Evolutionary conservation across 2,888 invertebrate species (phyloP), one percentile per base, ranked within the genome.

Genomic region (Hoplodrina ambigua): DNA sequence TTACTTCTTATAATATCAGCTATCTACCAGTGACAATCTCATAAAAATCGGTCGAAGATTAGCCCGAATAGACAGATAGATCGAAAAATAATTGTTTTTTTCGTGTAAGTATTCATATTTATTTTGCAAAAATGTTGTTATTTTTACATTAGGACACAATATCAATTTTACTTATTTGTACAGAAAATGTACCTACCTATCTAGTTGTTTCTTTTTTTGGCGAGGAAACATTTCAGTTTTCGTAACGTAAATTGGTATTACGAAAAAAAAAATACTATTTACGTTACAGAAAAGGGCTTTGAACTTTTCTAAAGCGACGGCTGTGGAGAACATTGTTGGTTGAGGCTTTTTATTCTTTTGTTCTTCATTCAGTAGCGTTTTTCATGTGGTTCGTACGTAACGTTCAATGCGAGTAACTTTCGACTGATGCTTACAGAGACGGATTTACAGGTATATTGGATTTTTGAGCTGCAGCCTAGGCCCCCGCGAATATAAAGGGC

Each of bases 221-320:
- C 15, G 58, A 58, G 11, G 17, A 60, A 60, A 78, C 53, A 52
- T 49, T 70, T 49, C 50, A 44, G 44, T 25, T 73, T 59, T 25
- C 53, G 20, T 52, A 54, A 41, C 13, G 49, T 64, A 78, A 20
- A 72, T 75, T 59, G 58, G 64, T 73, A 50, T 59, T 57, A 70
- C 50, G 11, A 41, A 41, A 13, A 41, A 60, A 60, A 53, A 65
- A 72, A 72, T 60, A 52, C 55, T 52, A 75, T 75, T 50, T 55
- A 41, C 33, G 46, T 46, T n/a, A 30, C 56, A 74, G 19, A 57
- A 19, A 56, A 52, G 52, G 30, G 67, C 58, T 75, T 59, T 50
- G 73, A 41, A 49, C 25, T 41, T 19, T 66, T 44, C 44, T n/a
- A 62, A 59, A 20, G 10, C n/a, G n/a, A 70, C 41, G 56, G 3